These are phyloP conservation scores for zebrafish (Danio rerio) DNA, from an alignment of 2,113 vertebrate genomes.

Conservation along the genomic window GRCz12tu NC_133191.1:32382501-32383000, in stretches of 20 bases:
- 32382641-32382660: not conserved
- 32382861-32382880: not conserved
- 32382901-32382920: not conserved
- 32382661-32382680: not conserved
- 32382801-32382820: not conserved
- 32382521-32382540: no score
- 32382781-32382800: not conserved
- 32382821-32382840: not conserved
- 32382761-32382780: not conserved
- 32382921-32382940: not conserved
- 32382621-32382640: not conserved
- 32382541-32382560: not conserved
- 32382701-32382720: constrained; percentile 8
- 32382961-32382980: constrained; percentile 57
- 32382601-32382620: not conserved
- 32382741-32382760: not conserved
- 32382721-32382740: not conserved
- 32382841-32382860: no score
- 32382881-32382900: not conserved
- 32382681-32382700: not conserved
- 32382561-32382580: not conserved
- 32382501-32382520: no score
- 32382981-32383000: constrained; percentile 58
- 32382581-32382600: not conserved
- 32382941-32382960: constrained; percentile 62